phyloP scores from a whole-genome alignment of 2,113 vertebrate species.

The Anguilla rostrata region DNA sequence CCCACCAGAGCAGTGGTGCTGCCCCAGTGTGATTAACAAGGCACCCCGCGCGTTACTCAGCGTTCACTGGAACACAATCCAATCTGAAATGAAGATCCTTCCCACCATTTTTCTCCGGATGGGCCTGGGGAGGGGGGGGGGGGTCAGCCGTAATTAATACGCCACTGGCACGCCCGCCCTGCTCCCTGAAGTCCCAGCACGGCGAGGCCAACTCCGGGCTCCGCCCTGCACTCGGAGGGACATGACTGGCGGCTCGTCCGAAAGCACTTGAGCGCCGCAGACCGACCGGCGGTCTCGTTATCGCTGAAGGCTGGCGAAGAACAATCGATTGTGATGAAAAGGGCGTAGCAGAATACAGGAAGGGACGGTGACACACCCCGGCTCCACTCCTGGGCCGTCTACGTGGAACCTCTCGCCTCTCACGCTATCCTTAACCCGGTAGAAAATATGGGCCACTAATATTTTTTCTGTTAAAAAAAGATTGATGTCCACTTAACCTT shows the following conservation, averaged over 20 bases:
- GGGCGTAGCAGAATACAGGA: too few species aligned
- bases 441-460: too few species aligned
- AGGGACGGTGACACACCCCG: too few species aligned
- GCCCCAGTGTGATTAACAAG: not conserved
- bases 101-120: not conserved
- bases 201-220: not conserved
- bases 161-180: not conserved
- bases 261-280: not conserved
- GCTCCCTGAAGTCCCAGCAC: not conserved
- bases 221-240: not conserved
- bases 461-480: too few species aligned
- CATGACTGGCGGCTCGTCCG: not conserved
- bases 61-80: not conserved
- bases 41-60: not conserved
- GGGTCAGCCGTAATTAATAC: not conserved
- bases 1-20: not conserved
- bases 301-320: too few species aligned
- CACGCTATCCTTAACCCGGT: too few species aligned
- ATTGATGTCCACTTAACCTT: too few species aligned
- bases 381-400: too few species aligned
- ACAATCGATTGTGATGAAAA: too few species aligned
- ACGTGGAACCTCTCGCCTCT: too few species aligned
- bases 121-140: not conserved
- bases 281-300: too few species aligned
- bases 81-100: not conserved